Evolutionary conservation across 2,888 invertebrate genomes (phyloP).

Genomic region (Drosophila setosimentum): DNA sequence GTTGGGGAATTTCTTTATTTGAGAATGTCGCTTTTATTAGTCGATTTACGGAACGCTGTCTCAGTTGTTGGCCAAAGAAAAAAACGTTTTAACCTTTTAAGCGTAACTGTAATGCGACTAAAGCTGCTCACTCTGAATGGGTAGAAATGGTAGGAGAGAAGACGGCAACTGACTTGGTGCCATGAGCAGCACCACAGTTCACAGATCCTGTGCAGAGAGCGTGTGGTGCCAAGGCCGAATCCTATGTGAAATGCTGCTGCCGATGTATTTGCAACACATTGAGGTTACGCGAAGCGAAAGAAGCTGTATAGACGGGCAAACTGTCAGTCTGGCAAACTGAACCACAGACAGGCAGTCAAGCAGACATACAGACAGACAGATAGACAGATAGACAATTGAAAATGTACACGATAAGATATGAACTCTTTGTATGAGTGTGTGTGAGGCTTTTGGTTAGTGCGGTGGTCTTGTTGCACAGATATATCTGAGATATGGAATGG

Average conservation of each 20-base stretch:
- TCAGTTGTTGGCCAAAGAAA: slow-evolving; percentile 54
- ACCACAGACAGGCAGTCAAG: slow-evolving; percentile 11
- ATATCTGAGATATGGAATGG: slow-evolving; percentile 44
- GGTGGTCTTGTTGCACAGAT: slow-evolving; percentile 33
- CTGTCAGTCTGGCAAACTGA: slow-evolving; percentile 16
- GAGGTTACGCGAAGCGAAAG: slow-evolving; percentile 72
- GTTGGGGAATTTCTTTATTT: slow-evolving; percentile 56
- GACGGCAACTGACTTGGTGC: slow-evolving; percentile 23
- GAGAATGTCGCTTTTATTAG: slow-evolving; percentile 58
- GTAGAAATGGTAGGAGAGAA: slow-evolving; percentile 3
- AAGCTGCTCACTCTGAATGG: slow-evolving; percentile 57
- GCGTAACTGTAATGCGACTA: slow-evolving; percentile 74
- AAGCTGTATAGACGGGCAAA: slow-evolving; percentile 14
- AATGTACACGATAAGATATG: slow-evolving; percentile 56
- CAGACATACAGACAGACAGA: slow-evolving; percentile 9
- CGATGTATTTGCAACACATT: slow-evolving; percentile 71
- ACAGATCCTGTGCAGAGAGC: slow-evolving; percentile 7
- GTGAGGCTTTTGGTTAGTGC: slow-evolving; percentile 33
- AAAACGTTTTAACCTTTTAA: slow-evolving; percentile 77
- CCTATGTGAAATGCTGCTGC: slow-evolving; percentile 43
- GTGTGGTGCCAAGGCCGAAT: slow-evolving; percentile 61
- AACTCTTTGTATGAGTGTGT: slow-evolving; percentile 21
- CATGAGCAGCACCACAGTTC: slow-evolving; percentile 3
- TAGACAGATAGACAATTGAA: slow-evolving; percentile 56
- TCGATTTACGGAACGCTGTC: slow-evolving; percentile 48